Conservation (phyloP, 1,140 invertebrate species). For the Cotesia glomerata region DNA sequence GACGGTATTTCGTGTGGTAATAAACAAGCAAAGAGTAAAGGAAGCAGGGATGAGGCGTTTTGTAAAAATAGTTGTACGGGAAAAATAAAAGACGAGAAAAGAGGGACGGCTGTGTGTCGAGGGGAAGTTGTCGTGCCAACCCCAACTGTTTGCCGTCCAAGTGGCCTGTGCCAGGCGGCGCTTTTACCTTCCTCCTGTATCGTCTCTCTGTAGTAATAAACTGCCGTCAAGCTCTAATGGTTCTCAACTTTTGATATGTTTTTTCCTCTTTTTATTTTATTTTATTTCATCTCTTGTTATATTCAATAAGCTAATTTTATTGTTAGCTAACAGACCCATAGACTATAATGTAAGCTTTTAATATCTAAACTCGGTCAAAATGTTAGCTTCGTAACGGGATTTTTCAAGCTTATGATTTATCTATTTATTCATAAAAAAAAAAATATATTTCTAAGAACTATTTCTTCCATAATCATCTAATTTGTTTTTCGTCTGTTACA, state of each 20-base stretch:
- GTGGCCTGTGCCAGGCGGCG: slow-evolving; percentile 53
- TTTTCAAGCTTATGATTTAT: too few species aligned
- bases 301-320: neutral
- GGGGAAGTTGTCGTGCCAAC: slow-evolving; percentile 46
- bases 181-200: slow-evolving; percentile 34
- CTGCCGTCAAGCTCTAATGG: slow-evolving; percentile 43
- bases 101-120: slow-evolving; percentile 17
- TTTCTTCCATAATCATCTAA: too few species aligned
- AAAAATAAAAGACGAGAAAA: slow-evolving; percentile 26
- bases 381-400: too few species aligned
- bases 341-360: too few species aligned
- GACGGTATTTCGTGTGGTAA: slow-evolving; percentile 25
- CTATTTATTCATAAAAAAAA: too few species aligned
- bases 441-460: too few species aligned
- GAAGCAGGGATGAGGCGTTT: neutral
- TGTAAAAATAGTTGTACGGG: neutral
- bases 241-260: slow-evolving; percentile 48
- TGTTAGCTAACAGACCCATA: too few species aligned
- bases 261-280: neutral
- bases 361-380: too few species aligned
- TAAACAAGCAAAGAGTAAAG: slow-evolving; percentile 25
- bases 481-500: too few species aligned
- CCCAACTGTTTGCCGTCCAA: slow-evolving; percentile 52
- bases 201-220: slow-evolving; percentile 47
- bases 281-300: neutral